A percentile compares a stretch with the other conserved stretches of the same genome.
phyloP scores from a whole-genome alignment of 2,888 invertebrate species.

The Bembecia ichneumoniformis region DNA sequence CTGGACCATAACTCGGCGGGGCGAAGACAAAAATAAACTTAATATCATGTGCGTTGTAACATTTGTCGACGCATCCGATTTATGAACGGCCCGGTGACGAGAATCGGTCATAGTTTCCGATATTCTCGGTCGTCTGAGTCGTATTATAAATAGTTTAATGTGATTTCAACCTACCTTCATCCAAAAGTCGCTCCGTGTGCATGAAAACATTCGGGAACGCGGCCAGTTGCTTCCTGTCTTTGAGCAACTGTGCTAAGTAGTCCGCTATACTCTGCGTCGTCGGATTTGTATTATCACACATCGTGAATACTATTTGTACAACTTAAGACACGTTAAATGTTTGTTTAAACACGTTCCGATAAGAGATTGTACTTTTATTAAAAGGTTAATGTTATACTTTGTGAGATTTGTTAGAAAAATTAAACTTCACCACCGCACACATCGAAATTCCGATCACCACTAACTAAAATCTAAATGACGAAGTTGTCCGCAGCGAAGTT shows the following conservation, averaged over 20 bases:
- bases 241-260: slow-evolving; percentile 99
- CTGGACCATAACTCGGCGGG: slow-evolving; percentile 70
- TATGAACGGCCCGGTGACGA: slow-evolving; percentile 58
- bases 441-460: slow-evolving; percentile 68
- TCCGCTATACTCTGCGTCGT: slow-evolving; percentile 98
- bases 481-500: slow-evolving; percentile 69
- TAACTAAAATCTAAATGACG: slow-evolving; percentile 54
- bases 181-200: slow-evolving; percentile 98
- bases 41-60: slow-evolving; percentile 67
- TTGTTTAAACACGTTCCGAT: slow-evolving; percentile 55
- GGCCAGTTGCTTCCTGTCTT: slow-evolving; percentile 99
- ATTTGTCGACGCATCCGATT: slow-evolving; percentile 68
- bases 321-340: slow-evolving; percentile 62
- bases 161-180: slow-evolving; percentile 88
- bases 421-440: slow-evolving; percentile 71
- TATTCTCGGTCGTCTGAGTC: slow-evolving; percentile 18
- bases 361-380: slow-evolving; percentile 64
- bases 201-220: slow-evolving; percentile 99
- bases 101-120: slow-evolving; percentile 35
- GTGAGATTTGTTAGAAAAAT: slow-evolving; percentile 70
- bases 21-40: slow-evolving; percentile 72
- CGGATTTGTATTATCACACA: slow-evolving; percentile 74
- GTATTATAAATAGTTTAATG: slow-evolving; percentile 39
- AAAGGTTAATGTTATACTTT: slow-evolving; percentile 66
- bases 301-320: slow-evolving; percentile 57